Evolutionary conservation across 2,113 vertebrate species (phyloP).

Genomic region (Leptocoma aspasia): DNA sequence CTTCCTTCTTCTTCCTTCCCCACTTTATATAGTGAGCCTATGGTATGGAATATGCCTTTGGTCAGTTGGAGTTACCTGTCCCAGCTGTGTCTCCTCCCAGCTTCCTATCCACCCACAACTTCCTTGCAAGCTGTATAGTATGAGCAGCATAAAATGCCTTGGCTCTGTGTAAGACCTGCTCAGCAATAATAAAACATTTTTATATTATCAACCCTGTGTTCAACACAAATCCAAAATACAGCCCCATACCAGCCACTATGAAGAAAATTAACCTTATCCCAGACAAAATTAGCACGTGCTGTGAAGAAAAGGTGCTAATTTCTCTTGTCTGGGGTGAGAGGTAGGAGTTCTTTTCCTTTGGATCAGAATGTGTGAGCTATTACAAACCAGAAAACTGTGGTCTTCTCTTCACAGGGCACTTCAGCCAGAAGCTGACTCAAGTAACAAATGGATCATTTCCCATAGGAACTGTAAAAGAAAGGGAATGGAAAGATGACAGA

Average conservation of each 20-base stretch:
- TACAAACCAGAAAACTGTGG: not conserved
- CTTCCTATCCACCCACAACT: rapidly evolving
- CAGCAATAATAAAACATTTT: not conserved
- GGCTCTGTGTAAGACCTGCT: not conserved
- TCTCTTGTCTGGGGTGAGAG: not conserved
- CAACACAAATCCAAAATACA: not conserved
- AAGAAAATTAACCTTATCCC: not conserved
- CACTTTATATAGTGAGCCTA: not conserved
- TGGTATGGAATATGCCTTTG: not conserved
- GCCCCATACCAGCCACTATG: not conserved
- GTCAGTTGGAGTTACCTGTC: not conserved
- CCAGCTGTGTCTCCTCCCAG: not conserved
- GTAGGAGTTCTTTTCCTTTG: not conserved
- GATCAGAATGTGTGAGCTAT: not conserved
- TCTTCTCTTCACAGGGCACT: not conserved
- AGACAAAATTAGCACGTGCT: not conserved
- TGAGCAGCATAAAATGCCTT: not conserved
- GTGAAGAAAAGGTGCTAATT: not conserved
- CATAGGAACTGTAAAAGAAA: not conserved
- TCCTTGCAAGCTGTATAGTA: not conserved
- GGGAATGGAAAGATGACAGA: not conserved
- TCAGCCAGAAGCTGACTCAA: not conserved
- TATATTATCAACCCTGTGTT: not conserved
- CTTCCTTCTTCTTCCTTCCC: not conserved
- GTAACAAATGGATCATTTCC: not conserved